A percentile compares a stretch with the other conserved stretches of the same genome.
These are phyloP conservation scores for Microctonus aethiopoides DNA, from an alignment of 2,888 invertebrate genomes.

Conservation along the genomic window DNA sequence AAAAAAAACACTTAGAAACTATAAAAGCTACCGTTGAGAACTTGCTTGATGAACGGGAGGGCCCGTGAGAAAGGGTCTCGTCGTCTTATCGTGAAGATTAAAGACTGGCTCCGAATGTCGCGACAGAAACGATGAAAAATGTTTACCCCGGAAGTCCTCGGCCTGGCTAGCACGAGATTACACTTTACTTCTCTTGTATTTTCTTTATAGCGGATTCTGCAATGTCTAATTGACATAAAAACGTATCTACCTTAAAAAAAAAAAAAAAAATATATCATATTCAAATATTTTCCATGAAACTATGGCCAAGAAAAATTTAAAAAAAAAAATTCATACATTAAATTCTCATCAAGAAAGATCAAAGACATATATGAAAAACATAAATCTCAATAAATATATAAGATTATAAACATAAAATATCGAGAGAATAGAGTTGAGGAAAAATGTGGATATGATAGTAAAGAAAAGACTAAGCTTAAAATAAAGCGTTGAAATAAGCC, in stretches of 20 bases:
- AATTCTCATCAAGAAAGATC: too few species aligned
- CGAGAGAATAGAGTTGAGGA: background rate
- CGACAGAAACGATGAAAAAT: conserved; percentile 29
- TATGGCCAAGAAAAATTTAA: too few species aligned
- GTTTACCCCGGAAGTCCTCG: conserved; percentile 17
- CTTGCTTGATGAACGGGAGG: conserved; percentile 19
- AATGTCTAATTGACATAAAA: background rate
- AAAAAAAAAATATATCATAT: background rate
- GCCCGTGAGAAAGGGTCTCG: background rate
- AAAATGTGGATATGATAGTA: background rate
- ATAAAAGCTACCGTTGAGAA: conserved; percentile 14
- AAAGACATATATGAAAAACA: too few species aligned
- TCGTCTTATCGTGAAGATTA: conserved; percentile 29
- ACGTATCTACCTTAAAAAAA: background rate
- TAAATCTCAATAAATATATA: background rate
- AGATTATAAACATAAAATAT: background rate
- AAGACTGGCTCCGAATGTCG: conserved; percentile 16
- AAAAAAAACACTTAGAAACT: background rate
- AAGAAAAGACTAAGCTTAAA: conserved; percentile 16
- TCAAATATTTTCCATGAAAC: too few species aligned
- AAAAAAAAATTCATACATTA: too few species aligned
- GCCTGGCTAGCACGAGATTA: conserved; percentile 9
- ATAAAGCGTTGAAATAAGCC: too few species aligned
- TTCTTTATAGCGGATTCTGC: background rate
- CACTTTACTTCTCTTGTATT: background rate